Evolutionary conservation across 2,888 invertebrate genomes (phyloP), one percentile per base, ranked within the genome.

Genomic region (Ophion ventricosus): DNA sequence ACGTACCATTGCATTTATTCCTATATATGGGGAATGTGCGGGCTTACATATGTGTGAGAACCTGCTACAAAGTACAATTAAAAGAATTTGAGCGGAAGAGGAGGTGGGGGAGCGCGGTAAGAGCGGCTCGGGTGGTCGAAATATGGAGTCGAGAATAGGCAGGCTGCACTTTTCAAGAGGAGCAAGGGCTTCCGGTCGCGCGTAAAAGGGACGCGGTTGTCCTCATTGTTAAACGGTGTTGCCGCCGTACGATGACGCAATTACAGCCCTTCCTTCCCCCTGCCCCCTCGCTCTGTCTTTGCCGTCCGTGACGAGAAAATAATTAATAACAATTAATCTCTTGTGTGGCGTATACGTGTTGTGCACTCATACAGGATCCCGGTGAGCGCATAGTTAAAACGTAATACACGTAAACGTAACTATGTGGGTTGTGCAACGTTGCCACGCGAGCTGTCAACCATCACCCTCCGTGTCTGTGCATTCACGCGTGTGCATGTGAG

Each of bases 311-410:
- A 90, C 90, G 90, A 89, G 89, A 92, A 92, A 92, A 92, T 93
- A 93, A 93, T 93, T 93, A 93, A 93, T 93, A 93, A 92, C 93
- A 93, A 93, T 93, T 93, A 93, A 93, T 93, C 93, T 93, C 92
- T 93, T 91, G 91, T 91, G 90, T 88, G 89, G 90, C 90, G 89
- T 84, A 85, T 67, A 75, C 66, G 70, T 49, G 17, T 70, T 76
- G 20, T 61, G 82, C 72, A 75, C 75, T 79, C 35, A 35, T 63
- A 61, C 82, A 56, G 82, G 70, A 61, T 63, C 59, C 61, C 57
- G 14, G 59, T 61, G n/a, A 43, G 59, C 72, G 72, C 61, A 76
- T 40, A 35, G 80, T 64, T 74, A 74, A 57, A 23, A 77, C 75
- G 81, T 64, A 29, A 43, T 79, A 66, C 73, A 29, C 40, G 78